Evolutionary conservation across 2,113 vertebrate species (phyloP).

Genomic region (Sturnira hondurensis): DNA sequence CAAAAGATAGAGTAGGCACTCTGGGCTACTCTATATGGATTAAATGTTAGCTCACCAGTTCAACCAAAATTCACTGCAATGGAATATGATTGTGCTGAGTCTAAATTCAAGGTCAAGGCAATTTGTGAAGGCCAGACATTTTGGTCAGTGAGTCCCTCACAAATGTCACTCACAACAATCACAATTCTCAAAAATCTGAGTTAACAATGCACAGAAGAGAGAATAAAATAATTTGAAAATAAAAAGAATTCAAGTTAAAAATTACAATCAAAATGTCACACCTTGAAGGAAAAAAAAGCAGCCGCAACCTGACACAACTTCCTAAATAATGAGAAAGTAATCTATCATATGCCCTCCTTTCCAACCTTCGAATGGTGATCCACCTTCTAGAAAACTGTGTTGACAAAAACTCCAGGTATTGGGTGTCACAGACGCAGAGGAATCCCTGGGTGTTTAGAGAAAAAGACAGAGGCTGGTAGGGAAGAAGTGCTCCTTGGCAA

Average conservation of each 20-base stretch:
- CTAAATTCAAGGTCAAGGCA: not conserved
- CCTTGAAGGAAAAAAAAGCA: not conserved
- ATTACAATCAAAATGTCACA: not conserved
- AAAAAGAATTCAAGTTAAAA: not conserved
- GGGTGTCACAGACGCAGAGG: not conserved
- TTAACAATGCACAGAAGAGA: not conserved
- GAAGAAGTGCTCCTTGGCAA: not conserved
- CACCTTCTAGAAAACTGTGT: not conserved
- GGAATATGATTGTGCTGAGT: not conserved
- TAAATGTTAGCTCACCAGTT: not conserved
- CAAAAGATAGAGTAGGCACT: not conserved
- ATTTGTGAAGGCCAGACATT: not conserved
- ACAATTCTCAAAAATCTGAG: not conserved
- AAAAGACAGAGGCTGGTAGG: not conserved
- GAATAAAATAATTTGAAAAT: not conserved
- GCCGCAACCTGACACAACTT: not conserved
- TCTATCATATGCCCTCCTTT: not conserved
- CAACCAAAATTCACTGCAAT: not conserved
- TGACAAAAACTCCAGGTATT: not conserved
- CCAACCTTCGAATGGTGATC: not conserved
- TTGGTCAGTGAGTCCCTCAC: not conserved
- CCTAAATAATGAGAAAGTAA: not conserved
- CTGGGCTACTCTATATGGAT: not conserved
- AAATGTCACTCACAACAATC: not conserved
- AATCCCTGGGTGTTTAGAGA: not conserved